Evolutionary conservation across 2,113 vertebrate species (phyloP).

Genomic region (Pandion haliaetus): DNA sequence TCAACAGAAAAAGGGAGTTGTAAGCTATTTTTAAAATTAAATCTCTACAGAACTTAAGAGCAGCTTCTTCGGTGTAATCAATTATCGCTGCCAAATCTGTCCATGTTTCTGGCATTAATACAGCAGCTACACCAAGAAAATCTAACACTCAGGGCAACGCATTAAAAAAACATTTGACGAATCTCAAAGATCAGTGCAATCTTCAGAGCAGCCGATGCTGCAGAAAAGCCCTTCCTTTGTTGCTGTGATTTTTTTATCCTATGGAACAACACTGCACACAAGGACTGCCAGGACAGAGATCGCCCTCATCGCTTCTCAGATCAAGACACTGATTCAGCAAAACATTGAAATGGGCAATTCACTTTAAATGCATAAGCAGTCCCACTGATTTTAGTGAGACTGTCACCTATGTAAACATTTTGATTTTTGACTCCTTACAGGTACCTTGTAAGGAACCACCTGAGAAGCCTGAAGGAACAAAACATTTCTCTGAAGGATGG

Average conservation of each 20-base stretch:
- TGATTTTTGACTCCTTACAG: not conserved
- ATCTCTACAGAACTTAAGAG: not conserved
- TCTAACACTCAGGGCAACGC: not conserved
- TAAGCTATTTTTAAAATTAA: not conserved
- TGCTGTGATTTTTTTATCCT: accelerated
- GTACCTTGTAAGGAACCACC: not conserved
- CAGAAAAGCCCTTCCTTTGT: not conserved
- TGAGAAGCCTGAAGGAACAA: not conserved
- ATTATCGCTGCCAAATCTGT: not conserved
- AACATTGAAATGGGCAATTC: accelerated
- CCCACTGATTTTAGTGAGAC: not conserved
- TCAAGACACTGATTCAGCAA: too few species aligned
- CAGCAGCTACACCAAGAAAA: not conserved
- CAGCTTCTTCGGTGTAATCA: accelerated
- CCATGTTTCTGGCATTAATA: not conserved
- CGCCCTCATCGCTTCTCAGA: accelerated
- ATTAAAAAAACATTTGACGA: not conserved
- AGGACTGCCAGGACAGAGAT: not conserved
- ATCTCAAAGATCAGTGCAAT: not conserved
- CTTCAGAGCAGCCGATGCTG: not conserved
- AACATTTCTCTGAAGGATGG: not conserved
- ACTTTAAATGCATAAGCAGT: not conserved
- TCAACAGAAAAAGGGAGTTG: not conserved
- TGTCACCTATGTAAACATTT: not conserved
- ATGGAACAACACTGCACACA: accelerated